A percentile compares a stretch with the other conserved stretches of the same genome.
Evolutionary conservation across 2,888 invertebrate species (phyloP).

Genomic region (Rhorus exstirpatorius): DNA sequence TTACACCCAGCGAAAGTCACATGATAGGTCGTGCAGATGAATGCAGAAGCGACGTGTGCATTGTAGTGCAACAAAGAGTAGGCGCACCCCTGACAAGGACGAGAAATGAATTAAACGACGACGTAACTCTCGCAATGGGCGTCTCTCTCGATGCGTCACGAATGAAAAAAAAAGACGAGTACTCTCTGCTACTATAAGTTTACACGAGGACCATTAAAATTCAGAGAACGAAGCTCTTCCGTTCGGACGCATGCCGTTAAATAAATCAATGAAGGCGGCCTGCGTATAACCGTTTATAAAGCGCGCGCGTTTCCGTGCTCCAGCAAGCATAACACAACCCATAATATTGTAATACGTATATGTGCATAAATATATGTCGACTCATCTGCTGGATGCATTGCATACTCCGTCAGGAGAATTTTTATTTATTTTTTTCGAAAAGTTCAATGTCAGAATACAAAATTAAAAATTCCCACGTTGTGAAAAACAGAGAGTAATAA

Average conservation of each 20-base stretch:
- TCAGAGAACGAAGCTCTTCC: constrained; percentile 69
- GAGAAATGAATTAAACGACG: constrained; percentile 42
- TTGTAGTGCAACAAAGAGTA: constrained; percentile 46
- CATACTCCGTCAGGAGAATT: neutral
- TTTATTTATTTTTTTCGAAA: constrained; percentile 5
- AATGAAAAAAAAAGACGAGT: constrained; percentile 18
- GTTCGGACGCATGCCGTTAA: constrained; percentile 74
- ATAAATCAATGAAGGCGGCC: constrained; percentile 77
- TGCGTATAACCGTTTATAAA: constrained; percentile 51
- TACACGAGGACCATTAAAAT: constrained; percentile 69
- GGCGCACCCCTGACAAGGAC: constrained; percentile 44
- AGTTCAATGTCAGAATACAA: neutral
- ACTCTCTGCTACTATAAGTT: constrained; percentile 50
- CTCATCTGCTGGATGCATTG: constrained; percentile 20
- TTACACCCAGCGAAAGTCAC: constrained; percentile 17
- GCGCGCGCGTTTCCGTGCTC: constrained; percentile 77
- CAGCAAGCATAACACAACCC: constrained; percentile 74
- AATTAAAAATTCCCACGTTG: neutral
- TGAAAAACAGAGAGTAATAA: no score
- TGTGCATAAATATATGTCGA: constrained; percentile 32
- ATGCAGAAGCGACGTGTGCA: constrained; percentile 45
- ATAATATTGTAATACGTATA: constrained; percentile 39
- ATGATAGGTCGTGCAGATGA: constrained; percentile 23
- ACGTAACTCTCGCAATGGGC: constrained; percentile 50
- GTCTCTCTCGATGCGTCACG: constrained; percentile 36